Conservation (phyloP, 2,113 vertebrate genomes). For the Takifugu flavidus region DNA sequence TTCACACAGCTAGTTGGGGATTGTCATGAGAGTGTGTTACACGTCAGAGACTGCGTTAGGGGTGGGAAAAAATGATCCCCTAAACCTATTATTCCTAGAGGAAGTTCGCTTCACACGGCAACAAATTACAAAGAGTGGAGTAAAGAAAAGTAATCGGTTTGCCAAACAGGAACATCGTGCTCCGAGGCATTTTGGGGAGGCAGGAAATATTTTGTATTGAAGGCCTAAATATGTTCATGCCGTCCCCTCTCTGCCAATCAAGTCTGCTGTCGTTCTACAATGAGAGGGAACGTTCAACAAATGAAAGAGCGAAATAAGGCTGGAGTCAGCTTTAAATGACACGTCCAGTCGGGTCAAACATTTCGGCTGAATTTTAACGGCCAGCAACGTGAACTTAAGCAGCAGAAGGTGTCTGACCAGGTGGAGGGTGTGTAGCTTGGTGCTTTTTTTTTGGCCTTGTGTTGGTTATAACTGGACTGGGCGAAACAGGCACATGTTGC, state of each 20-base stretch:
- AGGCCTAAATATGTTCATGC: conserved; percentile 61
- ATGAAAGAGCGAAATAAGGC: conserved; percentile 15
- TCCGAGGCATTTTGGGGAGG: conserved; percentile 34
- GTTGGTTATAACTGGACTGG: conserved; percentile 57
- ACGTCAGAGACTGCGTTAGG: conserved; percentile 13
- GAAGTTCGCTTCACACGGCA: conserved; percentile 35
- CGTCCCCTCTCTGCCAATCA: conserved; percentile 47
- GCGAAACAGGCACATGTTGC: conserved; percentile 39
- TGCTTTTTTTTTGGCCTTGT: conserved; percentile 56
- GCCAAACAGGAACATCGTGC: conserved; percentile 3
- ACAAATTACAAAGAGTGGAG: conserved; percentile 16
- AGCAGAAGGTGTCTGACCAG: conserved; percentile 30
- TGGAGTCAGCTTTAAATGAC: background rate
- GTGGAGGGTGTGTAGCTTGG: conserved; percentile 47
- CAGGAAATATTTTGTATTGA: conserved; percentile 62
- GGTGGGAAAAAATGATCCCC: conserved; percentile 28
- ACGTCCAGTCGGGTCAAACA: conserved; percentile 18
- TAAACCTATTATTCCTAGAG: conserved; percentile 20
- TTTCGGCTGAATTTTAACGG: background rate
- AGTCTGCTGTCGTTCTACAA: conserved; percentile 16
- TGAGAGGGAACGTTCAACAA: conserved; percentile 5
- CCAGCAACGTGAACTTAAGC: conserved; percentile 13
- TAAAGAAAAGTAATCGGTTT: conserved; percentile 25
- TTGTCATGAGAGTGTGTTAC: conserved; percentile 32
- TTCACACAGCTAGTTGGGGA: conserved; percentile 30